Evolutionary conservation across 2,797 vertebrate genomes (phyloP), one percentile per base, ranked within the genome.

Genomic region (Acipenser oxyrinchus): DNA sequence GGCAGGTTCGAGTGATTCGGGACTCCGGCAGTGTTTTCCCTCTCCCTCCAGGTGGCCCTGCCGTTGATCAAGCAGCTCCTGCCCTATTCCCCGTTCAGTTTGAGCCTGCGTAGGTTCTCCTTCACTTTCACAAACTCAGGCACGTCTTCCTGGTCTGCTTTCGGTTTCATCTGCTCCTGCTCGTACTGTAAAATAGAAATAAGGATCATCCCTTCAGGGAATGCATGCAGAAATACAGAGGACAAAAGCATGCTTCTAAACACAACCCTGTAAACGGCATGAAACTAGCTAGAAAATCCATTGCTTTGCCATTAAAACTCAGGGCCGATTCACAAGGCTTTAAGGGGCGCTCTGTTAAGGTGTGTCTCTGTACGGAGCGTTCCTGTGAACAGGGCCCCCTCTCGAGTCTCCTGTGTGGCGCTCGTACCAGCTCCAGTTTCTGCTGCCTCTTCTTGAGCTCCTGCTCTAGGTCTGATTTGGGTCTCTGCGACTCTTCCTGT

Each of bases 361-460:
- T 53, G 6, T 53, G 6, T 53, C 8, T 5, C 8, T 53, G 51
- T 53, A 53, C 2, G 6, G 51, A 9, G 51, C 12, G 51, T 53
- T 8, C 12, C 8, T 53, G 4, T 53, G 51, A 72, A 71, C 74
- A 75, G 68, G 49, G 66, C 7, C 52, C 52, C 52, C 9, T 9
- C 9, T 53, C 0, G 12, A 53, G 13, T 1, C 11, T 11, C 12
- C 10, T 58, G 55, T n/a, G 12, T 2, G 3, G 3, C 37, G 12
- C 48, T 6, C 71, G 70, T 62, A 90, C 89, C 86, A 89, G 83
- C 49, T 82, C 73, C 63, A 89, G 73, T 73, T 86, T 91, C 75
- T 86, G 85, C 69, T 91, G 88, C 61, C 78, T 78, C 78, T 93
- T 91, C 65, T 81, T 86, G 48, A 93, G 89, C 81, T 90, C 87